phyloP scores from a whole-genome alignment of 1,140 invertebrate genomes.

The Neuroterus valhalla region DNA sequence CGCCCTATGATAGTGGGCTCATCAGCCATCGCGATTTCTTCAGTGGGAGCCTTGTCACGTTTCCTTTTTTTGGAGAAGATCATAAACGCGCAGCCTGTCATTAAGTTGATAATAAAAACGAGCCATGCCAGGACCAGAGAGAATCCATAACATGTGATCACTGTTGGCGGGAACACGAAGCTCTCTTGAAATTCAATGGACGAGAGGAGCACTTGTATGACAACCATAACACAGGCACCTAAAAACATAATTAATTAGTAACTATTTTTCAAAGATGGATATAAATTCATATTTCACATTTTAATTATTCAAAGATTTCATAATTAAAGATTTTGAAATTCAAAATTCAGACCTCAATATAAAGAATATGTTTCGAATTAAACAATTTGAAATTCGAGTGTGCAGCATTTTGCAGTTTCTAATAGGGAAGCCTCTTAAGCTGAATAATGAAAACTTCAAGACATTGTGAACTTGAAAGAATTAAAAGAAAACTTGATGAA shows the following conservation, averaged over 20 bases:
- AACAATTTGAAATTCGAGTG: no score
- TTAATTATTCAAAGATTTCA: no score
- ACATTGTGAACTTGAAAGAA: no score
- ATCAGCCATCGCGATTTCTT: slow-evolving; percentile 87
- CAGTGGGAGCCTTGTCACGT: slow-evolving; percentile 85
- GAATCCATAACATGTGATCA: slow-evolving; percentile 80
- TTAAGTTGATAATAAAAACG: slow-evolving; percentile 83
- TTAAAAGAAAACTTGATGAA: no score
- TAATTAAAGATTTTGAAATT: no score
- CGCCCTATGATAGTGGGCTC: slow-evolving; percentile 89
- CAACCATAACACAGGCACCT: slow-evolving; percentile 84
- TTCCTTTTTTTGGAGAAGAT: slow-evolving; percentile 89
- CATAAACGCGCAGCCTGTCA: slow-evolving; percentile 84
- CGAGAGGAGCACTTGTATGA: slow-evolving; percentile 86
- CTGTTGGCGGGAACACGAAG: slow-evolving; percentile 80
- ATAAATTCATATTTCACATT: no score
- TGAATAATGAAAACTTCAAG: no score
- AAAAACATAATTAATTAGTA: slow-evolving; percentile 56
- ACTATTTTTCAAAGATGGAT: no score
- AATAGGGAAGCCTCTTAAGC: no score
- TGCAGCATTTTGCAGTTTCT: no score
- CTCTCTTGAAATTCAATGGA: slow-evolving; percentile 83
- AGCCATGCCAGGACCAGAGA: slow-evolving; percentile 89
- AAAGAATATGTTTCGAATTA: no score
- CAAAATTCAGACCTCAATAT: no score